Base-by-base conservation (phyloP, 2,113 vertebrate genomes). In the Cavia porcellus region DNA sequence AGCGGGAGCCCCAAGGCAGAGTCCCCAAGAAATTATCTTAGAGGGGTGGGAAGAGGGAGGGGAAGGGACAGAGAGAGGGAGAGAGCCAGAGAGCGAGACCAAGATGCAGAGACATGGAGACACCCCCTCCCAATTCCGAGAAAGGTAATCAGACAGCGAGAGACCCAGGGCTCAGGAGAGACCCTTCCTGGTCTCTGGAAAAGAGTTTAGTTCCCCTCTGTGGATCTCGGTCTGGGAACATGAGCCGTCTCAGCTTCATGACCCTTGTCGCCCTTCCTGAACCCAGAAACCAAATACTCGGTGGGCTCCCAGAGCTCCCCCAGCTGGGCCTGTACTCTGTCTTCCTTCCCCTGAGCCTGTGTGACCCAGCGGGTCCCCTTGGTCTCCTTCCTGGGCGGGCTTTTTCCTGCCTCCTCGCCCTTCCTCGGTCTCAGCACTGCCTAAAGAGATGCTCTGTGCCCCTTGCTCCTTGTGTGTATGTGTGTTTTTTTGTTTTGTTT, bases 281-380 rank as follows among this genome's bases (percentile, higher is more conserved):
- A 62, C 38, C 97, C 93, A 93, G 89, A 97, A 98, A 96, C 83
- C 22, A 64, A 93, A 96, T 86, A 97, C 92, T 86, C 97, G 89
- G 84, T 93, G 95, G 80, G 96, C 91, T 85, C 96, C 91, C 85
- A n/a, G 86, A 25, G 22, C 42, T 70, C 28, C 82, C 64, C n/a
- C 47, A 64, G 62, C 79, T n/a, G 4, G 6, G 47, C 25, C 45
- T 50, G n/a, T 20, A 38, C 38, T 89, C 9, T 66, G 45, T 66
- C 45, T 79, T 42, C 32, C 42, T 12, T 24, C 55, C 52, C 80
- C 66, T 19, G 68, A 38, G 47, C 75, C 81, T 72, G 59, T 72
- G 59, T 80, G 59, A 45, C 70, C 64, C 57, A 28, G 45, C 8
- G 72, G 14, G 35, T 84, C 25, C 50, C 50, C 70, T 8, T 55